Evolutionary conservation across 2,888 invertebrate species (phyloP).

Genomic region (Willowsia nigromaculata): DNA sequence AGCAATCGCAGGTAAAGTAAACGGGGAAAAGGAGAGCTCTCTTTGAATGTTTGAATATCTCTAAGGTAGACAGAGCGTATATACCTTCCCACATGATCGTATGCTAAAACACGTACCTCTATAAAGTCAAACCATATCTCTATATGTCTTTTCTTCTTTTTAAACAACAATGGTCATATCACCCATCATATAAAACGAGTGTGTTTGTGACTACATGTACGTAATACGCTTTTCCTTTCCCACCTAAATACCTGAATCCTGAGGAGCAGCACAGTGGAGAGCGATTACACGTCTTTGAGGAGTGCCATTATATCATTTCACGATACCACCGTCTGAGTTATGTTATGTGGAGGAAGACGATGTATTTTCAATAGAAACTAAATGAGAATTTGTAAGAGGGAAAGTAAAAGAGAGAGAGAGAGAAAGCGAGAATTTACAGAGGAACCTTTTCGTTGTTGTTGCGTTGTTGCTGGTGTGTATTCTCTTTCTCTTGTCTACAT

Average conservation of each 20-base stretch:
- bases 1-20: slow-evolving; percentile 61
- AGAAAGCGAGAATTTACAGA: too few relatives aligned
- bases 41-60: not conserved
- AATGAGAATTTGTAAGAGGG: slow-evolving; percentile 1
- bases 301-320: slow-evolving; percentile 71
- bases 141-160: not conserved
- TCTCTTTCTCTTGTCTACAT: slow-evolving; percentile 28
- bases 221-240: slow-evolving; percentile 57
- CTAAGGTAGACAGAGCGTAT: not conserved
- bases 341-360: slow-evolving; percentile 56
- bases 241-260: slow-evolving; percentile 67
- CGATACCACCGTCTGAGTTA: slow-evolving; percentile 62
- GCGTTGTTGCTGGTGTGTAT: not conserved
- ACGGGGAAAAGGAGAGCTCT: slow-evolving; percentile 38
- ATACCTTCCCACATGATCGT: not conserved
- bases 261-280: slow-evolving; percentile 54
- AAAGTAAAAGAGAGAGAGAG: too few relatives aligned
- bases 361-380: slow-evolving; percentile 53
- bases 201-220: not conserved
- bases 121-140: too few relatives aligned
- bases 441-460: slow-evolving; percentile 61
- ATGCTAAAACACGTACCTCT: too few relatives aligned
- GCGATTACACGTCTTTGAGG: slow-evolving; percentile 62
- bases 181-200: not conserved
- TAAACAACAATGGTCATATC: not conserved